phyloP scores from a whole-genome alignment of 2,888 invertebrate species.

The Acleris cristana region DNA sequence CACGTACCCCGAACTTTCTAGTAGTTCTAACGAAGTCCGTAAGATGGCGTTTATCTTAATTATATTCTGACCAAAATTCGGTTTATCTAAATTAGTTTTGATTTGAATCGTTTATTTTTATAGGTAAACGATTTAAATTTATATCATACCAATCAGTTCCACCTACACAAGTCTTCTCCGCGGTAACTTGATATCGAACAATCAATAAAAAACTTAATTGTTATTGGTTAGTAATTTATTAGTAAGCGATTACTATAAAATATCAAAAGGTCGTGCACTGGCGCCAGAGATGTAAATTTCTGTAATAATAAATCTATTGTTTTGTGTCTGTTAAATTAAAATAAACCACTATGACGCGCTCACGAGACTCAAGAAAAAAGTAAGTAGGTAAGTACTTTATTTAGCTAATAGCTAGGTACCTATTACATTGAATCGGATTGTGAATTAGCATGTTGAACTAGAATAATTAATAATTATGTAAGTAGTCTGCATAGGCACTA shows the following conservation, averaged over 20 bases:
- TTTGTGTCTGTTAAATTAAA: constrained; percentile 14
- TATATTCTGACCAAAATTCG: background rate
- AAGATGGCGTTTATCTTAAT: constrained; percentile 15
- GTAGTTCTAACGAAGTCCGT: background rate
- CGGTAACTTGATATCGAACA: constrained; percentile 28
- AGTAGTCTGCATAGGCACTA: no score
- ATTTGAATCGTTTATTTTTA: background rate
- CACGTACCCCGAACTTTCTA: background rate
- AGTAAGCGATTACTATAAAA: constrained; percentile 25
- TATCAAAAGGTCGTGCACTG: constrained; percentile 51
- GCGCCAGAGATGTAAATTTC: constrained; percentile 59
- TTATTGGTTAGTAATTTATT: constrained; percentile 33
- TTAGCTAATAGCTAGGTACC: no score
- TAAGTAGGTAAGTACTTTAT: background rate
- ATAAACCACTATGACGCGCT: background rate
- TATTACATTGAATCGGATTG: no score
- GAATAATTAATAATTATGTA: no score
- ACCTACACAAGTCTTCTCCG: constrained; percentile 24
- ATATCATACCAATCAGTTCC: constrained; percentile 21
- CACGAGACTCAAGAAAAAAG: background rate
- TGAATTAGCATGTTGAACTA: no score
- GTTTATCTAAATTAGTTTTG: background rate
- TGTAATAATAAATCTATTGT: constrained; percentile 48
- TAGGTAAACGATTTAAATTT: constrained; percentile 5
- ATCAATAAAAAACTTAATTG: constrained; percentile 35